phyloP scores from a whole-genome alignment of 2,888 invertebrate species.

The Drosophila borborema region DNA sequence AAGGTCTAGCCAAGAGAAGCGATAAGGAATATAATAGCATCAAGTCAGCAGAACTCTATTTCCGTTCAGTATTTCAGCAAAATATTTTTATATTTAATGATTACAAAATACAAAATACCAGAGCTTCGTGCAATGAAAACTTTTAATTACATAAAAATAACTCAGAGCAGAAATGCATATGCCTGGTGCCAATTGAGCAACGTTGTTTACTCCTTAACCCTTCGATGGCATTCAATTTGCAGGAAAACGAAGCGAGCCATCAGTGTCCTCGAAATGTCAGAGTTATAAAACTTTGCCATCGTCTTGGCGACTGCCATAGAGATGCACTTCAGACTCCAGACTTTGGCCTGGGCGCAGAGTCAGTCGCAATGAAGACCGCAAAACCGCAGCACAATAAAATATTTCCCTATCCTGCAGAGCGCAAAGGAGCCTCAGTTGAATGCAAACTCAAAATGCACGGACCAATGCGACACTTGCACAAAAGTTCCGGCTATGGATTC shows the following conservation, averaged over 20 bases:
- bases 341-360: neutral
- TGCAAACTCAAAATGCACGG: conserved; percentile 50
- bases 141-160: conserved; percentile 8
- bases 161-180: neutral
- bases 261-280: conserved; percentile 63
- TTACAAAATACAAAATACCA: neutral
- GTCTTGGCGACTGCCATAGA: conserved; percentile 35
- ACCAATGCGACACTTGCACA: conserved; percentile 69
- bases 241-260: conserved; percentile 10
- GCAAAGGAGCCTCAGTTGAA: conserved; percentile 7
- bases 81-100: neutral
- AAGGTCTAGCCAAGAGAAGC: neutral
- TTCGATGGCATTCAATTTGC: conserved; percentile 37
- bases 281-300: conserved; percentile 56
- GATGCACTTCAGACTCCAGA: neutral
- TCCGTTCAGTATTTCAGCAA: neutral
- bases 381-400: conserved; percentile 71
- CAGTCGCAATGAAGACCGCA: conserved; percentile 31
- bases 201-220: conserved; percentile 19
- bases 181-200: neutral
- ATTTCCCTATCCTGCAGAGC: conserved; percentile 32
- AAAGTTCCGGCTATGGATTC: conserved; percentile 59
- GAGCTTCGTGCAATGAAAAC: neutral
- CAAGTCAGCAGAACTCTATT: too few relatives aligned
- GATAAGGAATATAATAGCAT: too few relatives aligned